phyloP scores from a whole-genome alignment of 2,888 invertebrate genomes.

The Spatulosminthurus flaviceps region DNA sequence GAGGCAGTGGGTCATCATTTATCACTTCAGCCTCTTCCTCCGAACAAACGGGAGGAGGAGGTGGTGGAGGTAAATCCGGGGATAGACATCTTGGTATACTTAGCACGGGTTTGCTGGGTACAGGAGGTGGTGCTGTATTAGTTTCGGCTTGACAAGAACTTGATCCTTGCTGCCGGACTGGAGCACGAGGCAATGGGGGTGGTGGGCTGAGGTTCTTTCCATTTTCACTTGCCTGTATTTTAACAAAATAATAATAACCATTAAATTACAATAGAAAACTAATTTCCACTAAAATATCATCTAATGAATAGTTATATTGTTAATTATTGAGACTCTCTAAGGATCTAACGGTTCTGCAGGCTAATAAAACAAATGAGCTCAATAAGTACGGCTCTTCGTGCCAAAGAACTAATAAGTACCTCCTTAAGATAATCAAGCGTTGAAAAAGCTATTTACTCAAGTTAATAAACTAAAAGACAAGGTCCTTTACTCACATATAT shows the following conservation, averaged over 20 bases:
- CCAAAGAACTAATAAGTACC: too few relatives aligned
- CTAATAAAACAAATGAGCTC: too few relatives aligned
- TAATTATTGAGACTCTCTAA: too few relatives aligned
- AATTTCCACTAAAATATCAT: too few relatives aligned
- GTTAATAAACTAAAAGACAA: too few relatives aligned
- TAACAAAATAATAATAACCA: background rate
- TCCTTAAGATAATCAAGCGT: too few relatives aligned
- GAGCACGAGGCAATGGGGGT: conserved; percentile 61
- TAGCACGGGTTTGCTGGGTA: conserved; percentile 57
- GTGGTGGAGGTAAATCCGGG: conserved; percentile 73
- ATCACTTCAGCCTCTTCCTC: conserved; percentile 72
- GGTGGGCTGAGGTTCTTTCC: conserved; percentile 52
- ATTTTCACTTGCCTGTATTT: conserved; percentile 22
- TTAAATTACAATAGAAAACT: too few relatives aligned
- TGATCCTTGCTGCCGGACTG: conserved; percentile 52
- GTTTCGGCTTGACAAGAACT: background rate
- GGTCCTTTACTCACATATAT: too few relatives aligned
- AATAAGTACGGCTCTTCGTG: too few relatives aligned
- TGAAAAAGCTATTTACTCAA: too few relatives aligned
- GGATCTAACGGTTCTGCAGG: too few relatives aligned
- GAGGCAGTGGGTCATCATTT: conserved; percentile 74
- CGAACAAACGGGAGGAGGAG: conserved; percentile 71
- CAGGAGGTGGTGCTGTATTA: conserved; percentile 59
- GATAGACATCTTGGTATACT: conserved; percentile 36
- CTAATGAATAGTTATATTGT: too few relatives aligned